Percentiles rank a stretch among this genome's conserved stretches.
Evolutionary conservation across 2,113 vertebrate genomes (phyloP).

Genomic region (Panthera tigris): DNA sequence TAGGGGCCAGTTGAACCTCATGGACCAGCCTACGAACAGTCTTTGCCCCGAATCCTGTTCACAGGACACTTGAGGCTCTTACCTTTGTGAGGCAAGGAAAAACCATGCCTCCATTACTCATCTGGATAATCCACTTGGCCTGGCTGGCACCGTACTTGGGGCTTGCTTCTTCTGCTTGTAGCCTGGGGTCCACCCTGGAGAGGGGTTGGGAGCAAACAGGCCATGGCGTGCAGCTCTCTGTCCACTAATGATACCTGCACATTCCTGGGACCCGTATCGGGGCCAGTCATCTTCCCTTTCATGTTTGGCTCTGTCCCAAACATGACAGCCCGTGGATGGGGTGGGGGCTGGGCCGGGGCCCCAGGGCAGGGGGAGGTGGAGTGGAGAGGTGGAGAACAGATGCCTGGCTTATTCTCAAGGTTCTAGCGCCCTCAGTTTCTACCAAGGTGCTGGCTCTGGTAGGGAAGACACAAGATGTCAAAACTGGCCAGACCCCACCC

Average conservation of each 20-base stretch:
- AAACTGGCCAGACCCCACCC: background rate
- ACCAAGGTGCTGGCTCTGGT: background rate
- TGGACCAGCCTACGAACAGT: background rate
- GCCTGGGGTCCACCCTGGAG: background rate
- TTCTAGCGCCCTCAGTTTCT: background rate
- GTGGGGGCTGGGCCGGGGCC: background rate
- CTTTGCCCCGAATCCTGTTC: background rate
- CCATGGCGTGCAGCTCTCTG: background rate
- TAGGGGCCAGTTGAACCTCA: background rate
- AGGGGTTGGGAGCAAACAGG: background rate
- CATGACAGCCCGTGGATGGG: background rate
- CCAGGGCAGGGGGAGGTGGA: background rate
- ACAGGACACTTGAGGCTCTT: background rate
- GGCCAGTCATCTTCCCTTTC: slow-evolving; percentile 10
- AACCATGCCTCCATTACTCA: background rate
- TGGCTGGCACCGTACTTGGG: background rate
- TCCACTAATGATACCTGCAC: slow-evolving; percentile 39
- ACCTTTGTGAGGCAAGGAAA: background rate
- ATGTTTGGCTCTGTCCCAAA: background rate
- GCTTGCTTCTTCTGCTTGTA: background rate
- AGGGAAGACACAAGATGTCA: background rate
- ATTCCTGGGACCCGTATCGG: background rate
- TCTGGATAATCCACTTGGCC: background rate
- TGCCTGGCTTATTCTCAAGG: background rate
- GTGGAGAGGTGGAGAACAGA: background rate